Evolutionary conservation across 2,797 vertebrate genomes (phyloP).

Genomic region (Catostomus latipinnis): DNA sequence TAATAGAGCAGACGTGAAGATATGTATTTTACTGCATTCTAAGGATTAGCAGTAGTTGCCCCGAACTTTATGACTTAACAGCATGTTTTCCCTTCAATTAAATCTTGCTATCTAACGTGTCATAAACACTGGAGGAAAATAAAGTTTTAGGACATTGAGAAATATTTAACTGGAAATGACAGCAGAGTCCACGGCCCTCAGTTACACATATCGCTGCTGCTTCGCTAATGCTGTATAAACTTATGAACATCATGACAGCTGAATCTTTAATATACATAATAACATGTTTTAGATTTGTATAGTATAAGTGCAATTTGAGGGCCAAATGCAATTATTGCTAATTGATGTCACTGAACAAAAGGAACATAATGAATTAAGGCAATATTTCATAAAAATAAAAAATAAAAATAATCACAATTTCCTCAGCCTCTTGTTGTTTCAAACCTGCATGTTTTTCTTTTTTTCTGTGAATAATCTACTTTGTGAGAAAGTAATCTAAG

Average conservation of each 20-base stretch:
- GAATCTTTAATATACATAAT: background rate
- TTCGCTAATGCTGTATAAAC: background rate
- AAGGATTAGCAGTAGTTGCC: conserved; percentile 52
- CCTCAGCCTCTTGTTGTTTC: too few relatives aligned
- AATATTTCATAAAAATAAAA: too few relatives aligned
- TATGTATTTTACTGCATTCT: conserved; percentile 60
- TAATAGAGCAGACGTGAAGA: conserved; percentile 69
- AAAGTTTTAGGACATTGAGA: conserved; percentile 63
- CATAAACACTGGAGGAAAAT: conserved; percentile 59
- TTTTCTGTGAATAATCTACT: too few relatives aligned
- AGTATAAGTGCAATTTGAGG: too few relatives aligned
- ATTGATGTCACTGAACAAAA: too few relatives aligned
- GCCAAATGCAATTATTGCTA: too few relatives aligned
- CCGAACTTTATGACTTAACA: conserved; percentile 69
- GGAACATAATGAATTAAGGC: too few relatives aligned
- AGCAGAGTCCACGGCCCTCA: conserved; percentile 29
- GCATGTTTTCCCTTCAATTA: conserved; percentile 68
- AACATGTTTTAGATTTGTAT: too few relatives aligned
- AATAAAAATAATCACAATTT: too few relatives aligned
- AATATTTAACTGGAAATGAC: conserved; percentile 61
- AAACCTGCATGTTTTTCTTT: too few relatives aligned
- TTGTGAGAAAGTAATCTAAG: too few relatives aligned
- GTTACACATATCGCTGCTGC: conserved; percentile 11
- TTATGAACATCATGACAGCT: background rate
- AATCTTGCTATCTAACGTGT: conserved; percentile 58